Evolutionary conservation across 2,113 vertebrate genomes (phyloP).

Genomic region (Cyanistes caeruleus): DNA sequence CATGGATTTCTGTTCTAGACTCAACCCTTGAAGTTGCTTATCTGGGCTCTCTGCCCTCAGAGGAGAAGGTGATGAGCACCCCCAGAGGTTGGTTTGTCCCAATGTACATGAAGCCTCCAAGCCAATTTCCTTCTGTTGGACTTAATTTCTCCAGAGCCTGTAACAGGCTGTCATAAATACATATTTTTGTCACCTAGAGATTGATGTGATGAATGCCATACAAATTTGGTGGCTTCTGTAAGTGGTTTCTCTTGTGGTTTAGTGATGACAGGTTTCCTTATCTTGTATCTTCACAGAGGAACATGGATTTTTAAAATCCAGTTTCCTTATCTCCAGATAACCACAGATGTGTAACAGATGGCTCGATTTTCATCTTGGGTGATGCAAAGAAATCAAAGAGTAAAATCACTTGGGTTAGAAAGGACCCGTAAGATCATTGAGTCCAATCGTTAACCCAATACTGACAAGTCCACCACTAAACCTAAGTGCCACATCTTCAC

Average conservation of each 20-base stretch:
- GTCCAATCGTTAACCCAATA: neutral
- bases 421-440: neutral
- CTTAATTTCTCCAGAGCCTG: neutral
- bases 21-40: neutral
- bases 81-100: neutral
- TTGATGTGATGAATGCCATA: neutral
- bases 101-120: neutral
- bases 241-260: neutral
- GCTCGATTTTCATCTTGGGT: neutral
- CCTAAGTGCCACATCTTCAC: neutral
- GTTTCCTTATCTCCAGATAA: neutral
- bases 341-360: neutral
- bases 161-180: neutral
- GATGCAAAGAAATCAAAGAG: neutral
- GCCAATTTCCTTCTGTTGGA: neutral
- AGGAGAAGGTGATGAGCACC: neutral
- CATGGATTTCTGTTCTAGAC: neutral
- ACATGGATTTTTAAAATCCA: neutral
- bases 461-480: neutral
- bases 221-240: neutral
- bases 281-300: neutral
- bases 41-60: neutral
- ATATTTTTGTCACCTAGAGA: neutral
- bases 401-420: neutral
- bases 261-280: neutral